Base-by-base conservation (phyloP, 2,888 invertebrate species). In the Pseudolycoriella hygida region DNA sequence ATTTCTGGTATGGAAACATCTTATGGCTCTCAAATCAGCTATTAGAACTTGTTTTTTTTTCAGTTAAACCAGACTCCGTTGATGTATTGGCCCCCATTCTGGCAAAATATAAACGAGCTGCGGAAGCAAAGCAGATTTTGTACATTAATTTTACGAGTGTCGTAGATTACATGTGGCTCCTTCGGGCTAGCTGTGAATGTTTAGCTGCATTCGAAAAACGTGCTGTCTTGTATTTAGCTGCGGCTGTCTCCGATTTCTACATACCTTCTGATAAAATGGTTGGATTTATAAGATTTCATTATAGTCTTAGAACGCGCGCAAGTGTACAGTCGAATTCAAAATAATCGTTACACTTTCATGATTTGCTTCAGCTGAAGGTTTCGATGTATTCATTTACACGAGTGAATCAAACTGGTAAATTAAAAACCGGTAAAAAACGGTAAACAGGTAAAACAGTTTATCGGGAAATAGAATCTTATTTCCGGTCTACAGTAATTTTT, bases 241-340 rank as follows among this genome's bases (percentile, higher is more conserved):
- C 98, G 2, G 98, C 98, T 3, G 98, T 97, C 0, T 94, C 97
- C 0, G 98, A 98, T 69, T 98, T 98, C 71, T 97, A 97, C 66
- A 78, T 99, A 62, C 96, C 96, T 40, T 77, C 81, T 53, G 80
- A 82, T 60, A 73, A 88, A 71, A 83, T 97, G 81, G 93, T 93
- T 65, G 71, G 5, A 37, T 17, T 25, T 4, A 11, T 10, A 40
- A 66, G 60, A 43, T 42, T 40, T n/a, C n/a, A n/a, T n/a, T n/a
- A n/a, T n/a, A n/a, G n/a, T n/a, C n/a, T n/a, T n/a, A n/a, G n/a
- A 15, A n/a, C n/a, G n/a, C n/a, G n/a, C n/a, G n/a, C n/a, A n/a
- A n/a, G n/a, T n/a, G n/a, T n/a, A n/a, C n/a, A n/a, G n/a, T n/a
- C n/a, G n/a, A n/a, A n/a, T n/a, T n/a, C n/a, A n/a, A n/a, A n/a